phyloP scores from a whole-genome alignment of 2,113 vertebrate species.

The Microcebus jonahi region DNA sequence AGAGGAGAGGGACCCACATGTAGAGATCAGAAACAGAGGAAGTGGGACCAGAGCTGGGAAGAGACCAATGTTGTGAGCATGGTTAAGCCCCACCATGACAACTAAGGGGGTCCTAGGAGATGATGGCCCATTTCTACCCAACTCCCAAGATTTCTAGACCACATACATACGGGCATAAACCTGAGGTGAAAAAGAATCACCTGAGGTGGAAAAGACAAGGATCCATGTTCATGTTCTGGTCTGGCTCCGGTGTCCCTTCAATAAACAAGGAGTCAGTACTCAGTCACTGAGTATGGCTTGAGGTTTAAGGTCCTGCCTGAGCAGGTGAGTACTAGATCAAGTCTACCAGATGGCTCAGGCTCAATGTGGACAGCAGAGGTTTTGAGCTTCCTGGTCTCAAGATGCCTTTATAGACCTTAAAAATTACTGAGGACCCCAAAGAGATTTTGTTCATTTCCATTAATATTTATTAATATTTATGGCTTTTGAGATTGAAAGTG shows the following conservation, averaged over 20 bases:
- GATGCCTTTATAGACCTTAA: background rate
- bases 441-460: background rate
- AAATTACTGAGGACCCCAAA: background rate
- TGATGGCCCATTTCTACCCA: background rate
- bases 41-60: too few species aligned
- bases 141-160: background rate
- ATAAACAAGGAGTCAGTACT: background rate
- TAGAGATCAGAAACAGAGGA: background rate
- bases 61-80: too few species aligned
- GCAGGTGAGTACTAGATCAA: background rate
- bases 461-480: background rate
- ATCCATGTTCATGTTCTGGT: background rate
- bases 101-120: background rate
- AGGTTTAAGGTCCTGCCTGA: background rate
- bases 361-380: background rate
- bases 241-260: background rate
- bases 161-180: background rate
- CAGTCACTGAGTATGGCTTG: too few species aligned
- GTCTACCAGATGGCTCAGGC: background rate
- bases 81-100: background rate
- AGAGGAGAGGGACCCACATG: background rate
- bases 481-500: background rate
- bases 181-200: background rate
- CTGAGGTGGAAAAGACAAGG: background rate
- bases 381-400: background rate